Evolutionary conservation across 2,888 invertebrate genomes (phyloP).

Genomic region (Diadromus collaris): DNA sequence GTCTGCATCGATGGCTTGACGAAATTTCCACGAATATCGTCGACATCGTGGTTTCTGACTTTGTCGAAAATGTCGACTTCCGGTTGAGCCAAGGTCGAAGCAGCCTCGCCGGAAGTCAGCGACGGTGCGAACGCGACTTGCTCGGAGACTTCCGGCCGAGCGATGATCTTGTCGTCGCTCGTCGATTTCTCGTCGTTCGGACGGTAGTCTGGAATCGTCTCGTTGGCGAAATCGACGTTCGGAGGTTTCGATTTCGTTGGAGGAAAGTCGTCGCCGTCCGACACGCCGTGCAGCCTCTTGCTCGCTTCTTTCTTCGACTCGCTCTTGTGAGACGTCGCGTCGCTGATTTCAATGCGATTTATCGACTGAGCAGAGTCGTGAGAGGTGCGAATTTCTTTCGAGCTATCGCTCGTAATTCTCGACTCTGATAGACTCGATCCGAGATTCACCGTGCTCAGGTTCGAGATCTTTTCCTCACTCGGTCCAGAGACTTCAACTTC

Average conservation of each 20-base stretch:
- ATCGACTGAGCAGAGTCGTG: conserved; percentile 45
- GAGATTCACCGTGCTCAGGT: not conserved
- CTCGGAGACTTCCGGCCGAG: conserved; percentile 2
- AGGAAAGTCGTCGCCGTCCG: conserved; percentile 68
- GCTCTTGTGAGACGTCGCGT: conserved; percentile 38
- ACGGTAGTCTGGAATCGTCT: conserved; percentile 25
- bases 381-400: conserved; percentile 46
- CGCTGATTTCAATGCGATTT: conserved; percentile 25
- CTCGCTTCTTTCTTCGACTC: conserved; percentile 69
- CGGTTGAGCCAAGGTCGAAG: conserved; percentile 12
- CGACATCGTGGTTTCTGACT: conserved; percentile 64
- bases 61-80: conserved; percentile 60
- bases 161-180: conserved; percentile 24
- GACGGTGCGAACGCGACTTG: conserved; percentile 32
- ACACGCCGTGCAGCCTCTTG: conserved; percentile 64
- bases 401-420: conserved; percentile 29
- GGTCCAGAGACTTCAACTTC: not conserved
- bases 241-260: conserved; percentile 69
- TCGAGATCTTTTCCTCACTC: conserved; percentile 13
- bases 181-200: conserved; percentile 42
- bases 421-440: conserved; percentile 5
- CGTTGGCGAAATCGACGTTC: conserved; percentile 54
- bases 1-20: conserved; percentile 25
- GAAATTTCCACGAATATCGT: conserved; percentile 53
- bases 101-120: not conserved